These are phyloP conservation scores for Scaptomyza reducta DNA, from an alignment of 2,888 invertebrate species.

Conservation along the genomic window DNA sequence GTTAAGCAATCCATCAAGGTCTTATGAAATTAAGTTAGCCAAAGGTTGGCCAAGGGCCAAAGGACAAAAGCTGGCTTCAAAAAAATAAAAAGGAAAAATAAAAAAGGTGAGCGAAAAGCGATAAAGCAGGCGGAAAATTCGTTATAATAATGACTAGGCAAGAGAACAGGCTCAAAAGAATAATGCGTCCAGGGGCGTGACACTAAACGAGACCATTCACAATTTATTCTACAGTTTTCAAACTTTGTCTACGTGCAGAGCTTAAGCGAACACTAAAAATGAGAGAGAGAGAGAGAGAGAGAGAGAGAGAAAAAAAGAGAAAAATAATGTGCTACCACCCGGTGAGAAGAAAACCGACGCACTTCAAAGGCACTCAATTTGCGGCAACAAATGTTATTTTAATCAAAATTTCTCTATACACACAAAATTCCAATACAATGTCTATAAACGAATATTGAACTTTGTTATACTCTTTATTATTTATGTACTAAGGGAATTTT, in stretches of 20 bases:
- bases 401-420: slow-evolving; percentile 48
- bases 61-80: not conserved
- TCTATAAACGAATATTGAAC: not conserved
- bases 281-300: not conserved
- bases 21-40: slow-evolving; percentile 45
- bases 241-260: not conserved
- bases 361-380: slow-evolving; percentile 61
- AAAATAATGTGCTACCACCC: not conserved
- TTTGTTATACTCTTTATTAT: not conserved
- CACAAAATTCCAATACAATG: slow-evolving; percentile 26
- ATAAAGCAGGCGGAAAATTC: slow-evolving; percentile 13
- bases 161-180: not conserved
- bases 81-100: not conserved
- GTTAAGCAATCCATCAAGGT: slow-evolving; percentile 62
- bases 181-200: slow-evolving; percentile 10
- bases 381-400: slow-evolving; percentile 41
- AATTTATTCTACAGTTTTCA: slow-evolving; percentile 16
- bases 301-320: not conserved
- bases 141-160: not conserved
- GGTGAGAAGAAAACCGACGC: not conserved
- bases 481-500: not conserved
- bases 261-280: slow-evolving; percentile 10
- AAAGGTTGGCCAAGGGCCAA: slow-evolving; percentile 14
- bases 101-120: slow-evolving; percentile 30
- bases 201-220: slow-evolving; percentile 29